Conservation (phyloP, 2,113 vertebrate species). For the Grantiella picta region DNA sequence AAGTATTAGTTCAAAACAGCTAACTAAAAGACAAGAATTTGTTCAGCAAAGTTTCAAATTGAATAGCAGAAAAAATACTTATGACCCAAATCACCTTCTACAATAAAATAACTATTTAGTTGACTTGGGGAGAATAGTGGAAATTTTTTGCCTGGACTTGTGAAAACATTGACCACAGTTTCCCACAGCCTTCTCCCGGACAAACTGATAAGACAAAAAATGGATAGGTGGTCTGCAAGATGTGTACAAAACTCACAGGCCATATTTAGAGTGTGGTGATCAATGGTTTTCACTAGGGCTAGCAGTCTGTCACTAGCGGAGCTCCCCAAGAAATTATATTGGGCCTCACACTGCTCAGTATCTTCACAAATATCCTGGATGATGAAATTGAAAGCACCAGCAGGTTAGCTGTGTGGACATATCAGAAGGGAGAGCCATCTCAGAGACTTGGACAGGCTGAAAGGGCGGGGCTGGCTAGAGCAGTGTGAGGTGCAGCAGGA, state of each 20-base stretch:
- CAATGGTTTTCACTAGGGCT: not conserved
- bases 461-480: not conserved
- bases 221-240: not conserved
- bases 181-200: not conserved
- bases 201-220: not conserved
- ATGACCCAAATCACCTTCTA: not conserved
- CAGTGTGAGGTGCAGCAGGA: not conserved
- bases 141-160: not conserved
- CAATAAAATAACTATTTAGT: not conserved
- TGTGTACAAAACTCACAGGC: not conserved
- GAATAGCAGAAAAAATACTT: not conserved
- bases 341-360: not conserved
- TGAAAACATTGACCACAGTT: not conserved
- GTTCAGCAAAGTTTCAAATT: not conserved
- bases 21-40: not conserved
- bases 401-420: not conserved
- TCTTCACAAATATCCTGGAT: not conserved
- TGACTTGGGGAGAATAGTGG: not conserved
- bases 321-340: not conserved
- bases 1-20: not conserved
- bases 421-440: not conserved
- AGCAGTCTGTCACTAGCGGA: not conserved
- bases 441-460: not conserved
- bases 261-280: not conserved
- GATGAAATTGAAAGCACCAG: not conserved